These are phyloP conservation scores for Potorous gilbertii DNA, from an alignment of 2,797 vertebrate species.

Conservation along the genomic window DNA sequence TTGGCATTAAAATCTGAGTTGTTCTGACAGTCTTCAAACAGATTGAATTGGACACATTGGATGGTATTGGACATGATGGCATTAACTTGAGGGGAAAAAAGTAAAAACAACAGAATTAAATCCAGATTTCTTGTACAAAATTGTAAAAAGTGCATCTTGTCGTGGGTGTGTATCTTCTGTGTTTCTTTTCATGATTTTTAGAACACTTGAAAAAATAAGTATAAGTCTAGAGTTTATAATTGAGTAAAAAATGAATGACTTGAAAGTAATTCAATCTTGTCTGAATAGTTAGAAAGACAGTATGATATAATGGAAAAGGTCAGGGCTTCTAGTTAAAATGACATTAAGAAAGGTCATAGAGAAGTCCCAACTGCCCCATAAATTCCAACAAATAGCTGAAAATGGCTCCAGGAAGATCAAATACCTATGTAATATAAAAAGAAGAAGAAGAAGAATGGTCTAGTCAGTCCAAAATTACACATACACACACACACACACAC, in stretches of 20 bases:
- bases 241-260: background rate
- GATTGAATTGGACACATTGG: conserved; percentile 64
- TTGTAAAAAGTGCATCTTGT: conserved; percentile 51
- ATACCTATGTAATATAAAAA: background rate
- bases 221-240: background rate
- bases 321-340: background rate
- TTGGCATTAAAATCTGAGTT: conserved; percentile 34
- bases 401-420: background rate
- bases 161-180: conserved; percentile 65
- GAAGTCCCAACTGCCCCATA: background rate
- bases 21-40: conserved; percentile 58
- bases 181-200: conserved; percentile 57
- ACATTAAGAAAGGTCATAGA: background rate
- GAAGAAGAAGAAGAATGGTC: background rate
- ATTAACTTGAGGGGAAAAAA: conserved; percentile 61
- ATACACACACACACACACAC: too few species aligned
- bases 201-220: background rate
- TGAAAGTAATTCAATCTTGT: background rate
- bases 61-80: conserved; percentile 62
- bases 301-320: background rate
- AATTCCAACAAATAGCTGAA: background rate
- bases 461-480: background rate
- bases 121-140: conserved; percentile 71
- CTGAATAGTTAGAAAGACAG: background rate
- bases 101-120: conserved; percentile 48